A percentile compares a stretch with the other conserved stretches of the same genome.
phyloP scores from a whole-genome alignment of 2,797 vertebrate genomes.

The Lycodopsis pacificus region DNA sequence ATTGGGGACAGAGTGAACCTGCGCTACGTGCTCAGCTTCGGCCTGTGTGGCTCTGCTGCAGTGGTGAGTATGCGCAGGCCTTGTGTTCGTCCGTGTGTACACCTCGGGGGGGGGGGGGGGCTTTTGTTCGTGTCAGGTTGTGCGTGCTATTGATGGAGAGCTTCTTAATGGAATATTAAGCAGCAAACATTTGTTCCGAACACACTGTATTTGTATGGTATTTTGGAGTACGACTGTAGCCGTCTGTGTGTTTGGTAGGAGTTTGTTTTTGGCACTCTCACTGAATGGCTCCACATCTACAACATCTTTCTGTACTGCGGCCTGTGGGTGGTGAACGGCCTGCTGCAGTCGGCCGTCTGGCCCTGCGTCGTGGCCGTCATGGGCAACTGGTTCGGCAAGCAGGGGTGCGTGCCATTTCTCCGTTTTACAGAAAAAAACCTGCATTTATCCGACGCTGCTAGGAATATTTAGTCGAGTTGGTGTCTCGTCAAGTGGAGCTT shows the following conservation, averaged over 20 bases:
- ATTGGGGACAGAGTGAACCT: constrained; percentile 94
- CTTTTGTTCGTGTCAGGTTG: neutral
- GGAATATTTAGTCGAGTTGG: constrained; percentile 12
- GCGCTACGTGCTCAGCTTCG: constrained; percentile 93
- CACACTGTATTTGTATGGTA: neutral
- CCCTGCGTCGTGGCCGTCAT: constrained; percentile 97
- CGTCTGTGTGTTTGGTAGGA: constrained; percentile 79
- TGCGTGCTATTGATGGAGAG: neutral
- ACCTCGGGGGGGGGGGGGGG: too few relatives aligned
- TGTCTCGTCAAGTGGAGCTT: constrained; percentile 9
- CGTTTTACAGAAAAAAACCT: neutral
- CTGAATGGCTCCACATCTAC: constrained; percentile 96
- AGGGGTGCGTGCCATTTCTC: constrained; percentile 84
- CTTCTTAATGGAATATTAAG: neutral
- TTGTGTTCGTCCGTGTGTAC: neutral
- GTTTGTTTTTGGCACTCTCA: constrained; percentile 93
- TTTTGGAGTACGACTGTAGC: neutral
- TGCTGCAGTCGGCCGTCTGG: constrained; percentile 97
- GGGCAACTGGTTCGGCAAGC: constrained; percentile 99
- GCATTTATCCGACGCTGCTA: neutral
- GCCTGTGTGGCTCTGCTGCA: constrained; percentile 94
- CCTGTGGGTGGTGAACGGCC: constrained; percentile 94
- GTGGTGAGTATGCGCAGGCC: constrained; percentile 86
- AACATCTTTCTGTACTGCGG: constrained; percentile 92
- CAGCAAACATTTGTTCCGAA: neutral